A percentile compares a stretch with the other conserved stretches of the same genome.
Evolutionary conservation across 2,113 vertebrate species (phyloP).

Genomic region (Bubalus kerabau): DNA sequence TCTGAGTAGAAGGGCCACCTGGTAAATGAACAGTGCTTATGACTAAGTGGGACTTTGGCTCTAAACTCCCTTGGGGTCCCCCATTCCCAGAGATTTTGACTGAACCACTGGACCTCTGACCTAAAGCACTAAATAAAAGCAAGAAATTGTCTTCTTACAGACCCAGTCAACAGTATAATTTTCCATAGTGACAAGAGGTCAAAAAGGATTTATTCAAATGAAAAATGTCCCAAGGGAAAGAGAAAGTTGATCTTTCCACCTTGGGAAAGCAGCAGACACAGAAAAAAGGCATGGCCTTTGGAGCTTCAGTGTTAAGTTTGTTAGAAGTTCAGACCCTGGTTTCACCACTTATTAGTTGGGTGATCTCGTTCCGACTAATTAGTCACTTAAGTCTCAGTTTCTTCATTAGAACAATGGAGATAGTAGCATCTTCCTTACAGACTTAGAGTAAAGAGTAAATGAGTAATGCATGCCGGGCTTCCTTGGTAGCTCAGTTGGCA

Average conservation of each 20-base stretch:
- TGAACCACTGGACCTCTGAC: not conserved
- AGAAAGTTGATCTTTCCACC: not conserved
- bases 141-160: not conserved
- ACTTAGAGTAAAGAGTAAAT: not conserved
- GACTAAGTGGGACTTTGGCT: not conserved
- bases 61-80: not conserved
- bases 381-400: not conserved
- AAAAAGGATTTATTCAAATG: not conserved
- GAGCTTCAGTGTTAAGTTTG: not conserved
- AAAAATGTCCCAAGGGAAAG: not conserved
- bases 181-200: not conserved
- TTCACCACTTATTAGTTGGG: not conserved
- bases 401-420: not conserved
- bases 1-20: not conserved
- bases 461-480: not conserved
- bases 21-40: not conserved
- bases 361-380: not conserved
- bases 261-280: not conserved
- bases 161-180: conserved; percentile 1
- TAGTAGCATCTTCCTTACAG: not conserved
- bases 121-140: not conserved
- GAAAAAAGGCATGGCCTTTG: not conserved
- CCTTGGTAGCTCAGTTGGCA: not conserved
- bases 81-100: not conserved
- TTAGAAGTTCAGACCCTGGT: not conserved